Evolutionary conservation across 2,797 vertebrate species (phyloP), one percentile per base, ranked within the genome.

Genomic region (Artibeus jamaicensis): DNA sequence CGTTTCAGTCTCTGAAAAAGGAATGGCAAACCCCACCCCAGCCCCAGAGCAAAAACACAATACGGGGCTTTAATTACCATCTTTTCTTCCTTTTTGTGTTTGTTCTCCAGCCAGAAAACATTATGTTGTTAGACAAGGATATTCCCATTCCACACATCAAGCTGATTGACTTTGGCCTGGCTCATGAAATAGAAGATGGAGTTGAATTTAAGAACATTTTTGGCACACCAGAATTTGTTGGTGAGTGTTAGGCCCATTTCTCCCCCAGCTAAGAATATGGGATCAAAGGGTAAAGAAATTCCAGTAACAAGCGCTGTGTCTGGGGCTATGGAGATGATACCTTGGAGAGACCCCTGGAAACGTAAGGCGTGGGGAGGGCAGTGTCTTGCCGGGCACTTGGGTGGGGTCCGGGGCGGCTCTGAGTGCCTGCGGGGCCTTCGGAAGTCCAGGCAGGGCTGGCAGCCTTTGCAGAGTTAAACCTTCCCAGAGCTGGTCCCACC

Each of bases 181-280:
- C 99, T 65, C 99, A 99, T 83, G 99, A 99, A 98, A 99, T 99
- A 91, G 99, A 99, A 98, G 99, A 99, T 9, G 99, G 99, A 85
- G 99, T 99, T 1, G 99, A 99, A 92, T 99, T 99, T 98, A 99
- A 99, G 99, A 99, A 99, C 94, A 99, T 99, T 98, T 99, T 99
- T 98, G 99, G 99, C 81, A 99, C 99, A 0, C 99, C 99, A 0
- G 99, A 99, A 98, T 99, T 99, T 97, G 99, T 99, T 70, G 99
- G 99, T 99, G 97, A 99, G 99, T 98, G 93, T 82, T 34, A 77
- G 62, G 59, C 39, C 37, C 94, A 14, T 83, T 85, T 95, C 53
- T 89, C n/a, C 93, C 76, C 32, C 42, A 65, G 50, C 50, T 44
- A 44, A 83, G 62, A 78, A 37, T 89, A 74, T 84, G 42, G 29